Base-by-base conservation (phyloP, 1,140 invertebrate genomes). In the Eufriesea mexicana region DNA sequence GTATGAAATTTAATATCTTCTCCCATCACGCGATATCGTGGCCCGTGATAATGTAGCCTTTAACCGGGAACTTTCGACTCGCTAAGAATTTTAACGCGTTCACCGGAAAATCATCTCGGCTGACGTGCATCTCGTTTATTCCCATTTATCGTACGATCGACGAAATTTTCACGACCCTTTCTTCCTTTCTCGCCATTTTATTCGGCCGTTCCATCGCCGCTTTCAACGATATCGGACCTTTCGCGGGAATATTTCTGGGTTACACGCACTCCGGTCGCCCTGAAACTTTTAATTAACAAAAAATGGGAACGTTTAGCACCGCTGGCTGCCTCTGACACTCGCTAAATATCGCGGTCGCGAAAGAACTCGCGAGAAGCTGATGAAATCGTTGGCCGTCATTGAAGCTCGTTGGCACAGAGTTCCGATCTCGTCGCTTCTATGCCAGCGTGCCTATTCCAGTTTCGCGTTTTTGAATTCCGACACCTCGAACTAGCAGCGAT, bases 1-100 rank as follows among this genome's bases (percentile, higher is more conserved):
- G 71, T 62, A 47, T 74, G 71, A 75, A 51, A 74, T 75, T 81
- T 81, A 74, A 75, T 47, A 64, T 81, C 49, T 54, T 49, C 79
- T 20, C 49, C 12, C 18, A 51, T 64, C 23, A 61, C 47, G n/a
- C 28, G 70, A 54, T 74, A 61, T n/a, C 57, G 20, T 10, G 16
- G 47, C 47, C 42, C 47, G 23, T 18, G 68, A 62, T 79, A 79
- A 73, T 79, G 25, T n/a, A 51, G 14, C 45, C n/a, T 72, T 79
- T 51, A 51, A 62, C 9, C 8, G 45, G 6, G 7, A 61, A 49
- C 20, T 45, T 61, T 47, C 5, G 16, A 7, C 10, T 10, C 9
- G 55, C 20, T 12, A 76, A 49, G 28, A 42, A 72, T 55, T 49
- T 42, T 12, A 23, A 51, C 9, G 16, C n/a, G 23, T 23, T 35